Evolutionary conservation across 1,140 invertebrate species (phyloP), one percentile per base, ranked within the genome.

Genomic region (Drosophila sechellia): DNA sequence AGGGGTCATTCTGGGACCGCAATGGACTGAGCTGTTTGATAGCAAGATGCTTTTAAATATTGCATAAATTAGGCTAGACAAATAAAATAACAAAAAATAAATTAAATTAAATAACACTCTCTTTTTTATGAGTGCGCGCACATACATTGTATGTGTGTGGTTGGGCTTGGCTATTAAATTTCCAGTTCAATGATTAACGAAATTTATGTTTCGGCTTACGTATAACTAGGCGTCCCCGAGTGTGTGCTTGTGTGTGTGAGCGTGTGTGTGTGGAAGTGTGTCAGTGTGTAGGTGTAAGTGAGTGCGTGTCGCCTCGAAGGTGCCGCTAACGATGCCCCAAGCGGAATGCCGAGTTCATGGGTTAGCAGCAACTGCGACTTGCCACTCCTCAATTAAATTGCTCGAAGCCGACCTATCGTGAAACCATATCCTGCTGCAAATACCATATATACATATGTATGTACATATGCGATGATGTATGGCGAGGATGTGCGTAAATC

Each of bases 131-230:
- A 45, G 31, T 46, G 61, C 22, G 37, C 20, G 20, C 22, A 53
- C 15, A 22, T 17, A 22, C 42, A 15, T 34, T 5, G 46, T 35
- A 10, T 27, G 39, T 79, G 53, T 31, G 45, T 54, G 50, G 77
- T 77, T 66, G 83, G 83, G 75, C 84, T 83, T 77, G 79, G 83
- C 83, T 87, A 87, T 87, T 87, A 87, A 87, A 87, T 87, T 87
- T 87, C 79, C 83, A 87, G 83, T 89, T 87, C 84, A 87, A 87
- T 87, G 83, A 87, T 89, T 87, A 87, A 87, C 83, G 84, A 87
- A 87, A 87, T 87, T 87, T 87, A 87, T 87, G 83, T 87, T 89
- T 87, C 84, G 70, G 84, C 75, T 87, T 87, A 87, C 61, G 53
- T 76, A 65, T 57, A 70, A 70, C 66, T 79, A 79, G 42, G 68